These are phyloP conservation scores for Torymus tubicola DNA, from an alignment of 2,888 invertebrate species.

Conservation along the genomic window DNA sequence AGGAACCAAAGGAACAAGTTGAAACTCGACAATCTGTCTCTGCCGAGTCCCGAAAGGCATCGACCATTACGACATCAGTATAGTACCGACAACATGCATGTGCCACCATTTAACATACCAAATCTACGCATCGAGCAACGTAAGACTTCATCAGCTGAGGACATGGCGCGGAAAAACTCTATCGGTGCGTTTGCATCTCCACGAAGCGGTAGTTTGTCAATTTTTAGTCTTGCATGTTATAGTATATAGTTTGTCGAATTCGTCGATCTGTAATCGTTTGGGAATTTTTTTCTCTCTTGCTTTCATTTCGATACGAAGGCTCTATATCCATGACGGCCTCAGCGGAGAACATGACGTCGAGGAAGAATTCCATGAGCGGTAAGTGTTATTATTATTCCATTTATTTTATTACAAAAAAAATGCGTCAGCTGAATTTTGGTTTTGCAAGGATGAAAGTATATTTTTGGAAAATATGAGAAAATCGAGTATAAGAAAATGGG, in stretches of 20 bases:
- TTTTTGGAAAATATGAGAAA: too few species aligned
- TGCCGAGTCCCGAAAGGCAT: constrained; percentile 87
- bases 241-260: too few species aligned
- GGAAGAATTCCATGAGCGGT: constrained; percentile 78
- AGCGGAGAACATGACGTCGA: constrained; percentile 78
- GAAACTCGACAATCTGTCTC: constrained; percentile 87
- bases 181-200: constrained; percentile 78
- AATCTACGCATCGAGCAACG: constrained; percentile 90
- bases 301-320: constrained; percentile 59
- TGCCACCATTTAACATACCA: constrained; percentile 91
- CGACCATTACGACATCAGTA: constrained; percentile 87
- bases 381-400: constrained; percentile 53
- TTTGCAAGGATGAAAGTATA: not conserved
- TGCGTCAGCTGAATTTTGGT: not conserved
- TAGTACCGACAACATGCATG: constrained; percentile 91
- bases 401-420: not conserved
- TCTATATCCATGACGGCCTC: constrained; percentile 74
- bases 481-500: too few species aligned
- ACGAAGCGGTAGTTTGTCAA: too few species aligned
- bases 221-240: too few species aligned
- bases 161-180: constrained; percentile 93
- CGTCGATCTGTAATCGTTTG: too few species aligned
- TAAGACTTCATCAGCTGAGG: constrained; percentile 93
- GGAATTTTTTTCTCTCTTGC: too few species aligned
- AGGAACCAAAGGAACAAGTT: constrained; percentile 91